Percentiles rank a stretch among this genome's conserved stretches.
These are phyloP conservation scores for Arizona elegans DNA, from an alignment of 2,113 vertebrate species.

Conservation along the genomic window DNA sequence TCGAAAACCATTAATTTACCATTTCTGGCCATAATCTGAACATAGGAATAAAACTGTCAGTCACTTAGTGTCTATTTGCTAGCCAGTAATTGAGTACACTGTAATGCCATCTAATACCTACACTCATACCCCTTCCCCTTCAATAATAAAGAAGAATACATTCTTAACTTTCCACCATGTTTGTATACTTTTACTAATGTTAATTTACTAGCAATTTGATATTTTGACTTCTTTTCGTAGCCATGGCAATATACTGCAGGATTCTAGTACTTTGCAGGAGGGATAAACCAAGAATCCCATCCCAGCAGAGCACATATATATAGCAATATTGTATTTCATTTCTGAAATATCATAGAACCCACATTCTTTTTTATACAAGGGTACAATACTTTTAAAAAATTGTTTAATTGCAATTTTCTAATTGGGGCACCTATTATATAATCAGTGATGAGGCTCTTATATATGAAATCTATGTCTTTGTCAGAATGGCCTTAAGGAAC, in stretches of 20 bases:
- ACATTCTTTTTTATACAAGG: neutral
- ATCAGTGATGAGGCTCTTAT: neutral
- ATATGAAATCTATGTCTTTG: neutral
- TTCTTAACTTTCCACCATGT: neutral
- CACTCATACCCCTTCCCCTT: neutral
- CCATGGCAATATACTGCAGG: neutral
- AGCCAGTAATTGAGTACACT: neutral
- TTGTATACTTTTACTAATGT: neutral
- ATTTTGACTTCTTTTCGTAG: neutral
- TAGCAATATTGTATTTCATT: neutral
- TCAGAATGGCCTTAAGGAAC: neutral
- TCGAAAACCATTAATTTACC: neutral
- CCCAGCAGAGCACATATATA: neutral
- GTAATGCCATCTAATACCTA: neutral
- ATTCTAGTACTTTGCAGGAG: neutral
- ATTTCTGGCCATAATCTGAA: neutral
- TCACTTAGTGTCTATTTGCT: neutral
- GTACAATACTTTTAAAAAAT: neutral
- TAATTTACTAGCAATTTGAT: neutral
- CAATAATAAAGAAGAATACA: neutral
- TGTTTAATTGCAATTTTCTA: neutral
- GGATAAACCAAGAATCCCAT: neutral
- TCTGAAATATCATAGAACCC: neutral
- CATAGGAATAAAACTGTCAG: neutral
- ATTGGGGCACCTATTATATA: neutral